Base-by-base conservation (phyloP, 2,797 vertebrate species). In the Amblyraja radiata region DNA sequence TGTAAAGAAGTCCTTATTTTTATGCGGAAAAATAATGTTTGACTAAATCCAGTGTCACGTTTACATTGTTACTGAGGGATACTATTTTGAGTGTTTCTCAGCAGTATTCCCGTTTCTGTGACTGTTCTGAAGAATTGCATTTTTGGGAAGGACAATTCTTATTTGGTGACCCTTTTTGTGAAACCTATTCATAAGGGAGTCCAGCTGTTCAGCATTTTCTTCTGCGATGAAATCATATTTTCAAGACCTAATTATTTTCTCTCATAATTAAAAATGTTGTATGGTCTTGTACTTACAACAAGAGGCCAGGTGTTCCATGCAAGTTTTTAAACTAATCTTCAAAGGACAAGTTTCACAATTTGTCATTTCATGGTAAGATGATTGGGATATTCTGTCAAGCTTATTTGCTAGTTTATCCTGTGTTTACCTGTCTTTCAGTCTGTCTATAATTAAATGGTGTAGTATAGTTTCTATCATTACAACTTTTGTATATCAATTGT, bases 401-500 rank as follows among this genome's bases (percentile, higher is more conserved):
- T 74, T 91, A 54, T 23, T 74, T 54, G 25, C 9, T 74, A 88
- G 14, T 14, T 65, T 88, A 74, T 16, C 5, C 14, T 73, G 71
- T 74, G 71, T 74, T 23, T 74, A 68, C 10, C n/a, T 46, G 9
- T 2, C 36, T 39, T 54, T 54, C 46, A 6, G 46, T 54, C 46
- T 54, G n/a, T 36, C 18, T 39, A 91, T 28, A 91, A 39, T 90
- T 90, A 71, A 91, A 54, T 91, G 7, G 6, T 91, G 68, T 25
- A 46, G 36, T 54, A 46, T 46, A 46, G 36, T 73, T 73, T 46
- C 36, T 71, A 21, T 65, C n/a, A 65, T 90, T 90, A 71, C 10
- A n/a, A 39, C 25, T 91, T 65, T 91, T 73, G 39, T 73, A 39
- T 73, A 14, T 91, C 88, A 91, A 54, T 73, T 73, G 88, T 91